Conservation (phyloP, 2,113 vertebrate species). For the Spilogale gracilis region DNA sequence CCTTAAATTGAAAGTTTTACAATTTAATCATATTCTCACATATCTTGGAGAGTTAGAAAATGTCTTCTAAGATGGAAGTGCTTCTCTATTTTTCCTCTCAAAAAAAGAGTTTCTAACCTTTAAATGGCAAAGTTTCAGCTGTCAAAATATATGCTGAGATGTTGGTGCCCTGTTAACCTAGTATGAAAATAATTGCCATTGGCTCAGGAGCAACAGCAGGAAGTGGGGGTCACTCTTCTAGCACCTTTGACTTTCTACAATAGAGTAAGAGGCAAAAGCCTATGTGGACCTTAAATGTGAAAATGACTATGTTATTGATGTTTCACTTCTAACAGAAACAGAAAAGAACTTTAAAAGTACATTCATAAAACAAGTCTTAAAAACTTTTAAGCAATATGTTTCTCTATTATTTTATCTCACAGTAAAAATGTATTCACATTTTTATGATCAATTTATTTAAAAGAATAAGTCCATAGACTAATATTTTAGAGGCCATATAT, state of each 20-base stretch:
- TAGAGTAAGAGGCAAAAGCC: background rate
- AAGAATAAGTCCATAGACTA: background rate
- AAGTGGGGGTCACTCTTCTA: background rate
- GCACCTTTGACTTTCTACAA: background rate
- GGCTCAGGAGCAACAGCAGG: constrained; percentile 39
- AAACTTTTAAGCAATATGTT: background rate
- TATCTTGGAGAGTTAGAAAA: constrained; percentile 58
- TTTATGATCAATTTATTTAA: background rate
- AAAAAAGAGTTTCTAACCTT: constrained; percentile 72
- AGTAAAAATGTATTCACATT: background rate
- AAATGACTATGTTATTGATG: background rate
- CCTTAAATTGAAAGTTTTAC: background rate
- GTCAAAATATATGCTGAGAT: constrained; percentile 65
- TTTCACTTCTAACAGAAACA: background rate
- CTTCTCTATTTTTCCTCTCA: constrained; percentile 26
- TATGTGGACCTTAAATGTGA: background rate
- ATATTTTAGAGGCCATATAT: background rate
- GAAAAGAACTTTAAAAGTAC: background rate
- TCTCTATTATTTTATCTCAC: background rate
- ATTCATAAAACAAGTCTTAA: background rate
- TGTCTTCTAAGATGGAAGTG: constrained; percentile 52
- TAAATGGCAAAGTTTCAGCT: constrained; percentile 79
- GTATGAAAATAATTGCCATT: constrained; percentile 68
- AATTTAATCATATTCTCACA: background rate
- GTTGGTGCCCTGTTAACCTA: constrained; percentile 61